phyloP scores from a whole-genome alignment of 2,797 vertebrate species.

The Limnodromus scolopaceus region DNA sequence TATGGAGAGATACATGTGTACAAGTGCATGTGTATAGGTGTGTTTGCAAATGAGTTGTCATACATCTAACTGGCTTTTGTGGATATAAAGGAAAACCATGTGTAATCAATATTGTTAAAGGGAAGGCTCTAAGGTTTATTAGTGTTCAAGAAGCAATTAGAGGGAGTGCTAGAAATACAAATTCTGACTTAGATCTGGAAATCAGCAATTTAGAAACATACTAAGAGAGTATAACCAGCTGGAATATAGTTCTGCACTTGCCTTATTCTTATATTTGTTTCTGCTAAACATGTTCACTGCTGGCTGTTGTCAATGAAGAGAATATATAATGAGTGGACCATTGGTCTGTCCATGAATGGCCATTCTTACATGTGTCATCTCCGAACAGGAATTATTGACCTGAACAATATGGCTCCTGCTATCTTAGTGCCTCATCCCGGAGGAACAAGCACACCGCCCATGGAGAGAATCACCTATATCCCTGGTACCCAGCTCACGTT shows the following conservation, averaged over 20 bases:
- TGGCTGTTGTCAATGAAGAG: not conserved
- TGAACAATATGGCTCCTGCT: conserved; percentile 98
- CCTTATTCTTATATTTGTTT: not conserved
- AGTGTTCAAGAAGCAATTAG: not conserved
- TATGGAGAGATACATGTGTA: fast-evolving
- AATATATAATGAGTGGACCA: not conserved
- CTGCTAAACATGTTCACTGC: not conserved
- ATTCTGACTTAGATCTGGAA: not conserved
- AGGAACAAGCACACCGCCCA: conserved; percentile 92
- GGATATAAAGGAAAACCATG: not conserved
- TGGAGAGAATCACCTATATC: conserved; percentile 97
- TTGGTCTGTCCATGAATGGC: not conserved
- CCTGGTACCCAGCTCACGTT: conserved; percentile 95
- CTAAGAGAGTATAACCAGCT: not conserved
- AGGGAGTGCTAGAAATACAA: not conserved
- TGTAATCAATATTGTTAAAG: not conserved
- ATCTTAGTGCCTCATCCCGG: conserved; percentile 98
- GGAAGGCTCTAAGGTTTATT: not conserved
- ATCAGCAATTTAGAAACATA: no score
- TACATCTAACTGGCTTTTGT: not conserved
- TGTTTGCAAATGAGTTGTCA: not conserved
- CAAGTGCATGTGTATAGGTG: fast-evolving
- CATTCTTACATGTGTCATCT: not conserved
- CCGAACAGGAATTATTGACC: conserved; percentile 95
- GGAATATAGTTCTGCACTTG: not conserved